Conservation (phyloP, 2,888 invertebrate species). For the Acholoe squamosa region DNA sequence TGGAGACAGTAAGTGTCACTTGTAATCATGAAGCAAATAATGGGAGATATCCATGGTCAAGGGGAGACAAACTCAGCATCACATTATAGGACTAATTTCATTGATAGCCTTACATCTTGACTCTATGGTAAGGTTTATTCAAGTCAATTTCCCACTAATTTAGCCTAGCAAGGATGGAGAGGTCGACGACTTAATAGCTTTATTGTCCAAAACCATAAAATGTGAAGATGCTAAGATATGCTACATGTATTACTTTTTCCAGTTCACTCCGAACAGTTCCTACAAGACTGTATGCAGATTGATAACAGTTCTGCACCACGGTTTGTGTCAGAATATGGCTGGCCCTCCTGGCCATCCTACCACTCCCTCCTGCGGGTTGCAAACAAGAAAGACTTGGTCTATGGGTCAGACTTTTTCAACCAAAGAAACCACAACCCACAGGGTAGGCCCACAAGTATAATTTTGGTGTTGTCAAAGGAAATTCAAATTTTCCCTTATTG, state of each 20-base stretch:
- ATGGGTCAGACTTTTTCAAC: conserved; percentile 86
- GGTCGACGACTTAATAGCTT: not conserved
- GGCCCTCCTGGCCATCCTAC: conserved; percentile 93
- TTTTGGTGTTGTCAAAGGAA: no score
- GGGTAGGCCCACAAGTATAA: no score
- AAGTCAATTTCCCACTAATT: not conserved
- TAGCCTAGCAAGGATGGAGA: not conserved
- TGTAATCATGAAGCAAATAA: no score
- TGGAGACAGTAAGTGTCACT: conserved; percentile 96
- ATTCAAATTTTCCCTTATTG: no score
- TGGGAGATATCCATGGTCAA: no score
- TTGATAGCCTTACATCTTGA: not conserved
- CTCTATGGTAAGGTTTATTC: not conserved
- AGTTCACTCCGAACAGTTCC: conserved; percentile 93
- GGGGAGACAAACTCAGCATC: not conserved
- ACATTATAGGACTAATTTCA: not conserved
- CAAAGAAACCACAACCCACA: conserved; percentile 94
- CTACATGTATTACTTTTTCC: no score
- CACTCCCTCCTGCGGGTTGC: conserved; percentile 86
- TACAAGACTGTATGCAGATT: conserved; percentile 91
- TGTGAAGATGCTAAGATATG: no score
- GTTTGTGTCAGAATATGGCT: conserved; percentile 97
- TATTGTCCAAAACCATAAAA: no score
- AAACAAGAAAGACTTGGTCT: conserved; percentile 80
- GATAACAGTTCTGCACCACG: conserved; percentile 91